phyloP scores from a whole-genome alignment of 2,888 invertebrate genomes.

The Aphidoletes aphidimyza region DNA sequence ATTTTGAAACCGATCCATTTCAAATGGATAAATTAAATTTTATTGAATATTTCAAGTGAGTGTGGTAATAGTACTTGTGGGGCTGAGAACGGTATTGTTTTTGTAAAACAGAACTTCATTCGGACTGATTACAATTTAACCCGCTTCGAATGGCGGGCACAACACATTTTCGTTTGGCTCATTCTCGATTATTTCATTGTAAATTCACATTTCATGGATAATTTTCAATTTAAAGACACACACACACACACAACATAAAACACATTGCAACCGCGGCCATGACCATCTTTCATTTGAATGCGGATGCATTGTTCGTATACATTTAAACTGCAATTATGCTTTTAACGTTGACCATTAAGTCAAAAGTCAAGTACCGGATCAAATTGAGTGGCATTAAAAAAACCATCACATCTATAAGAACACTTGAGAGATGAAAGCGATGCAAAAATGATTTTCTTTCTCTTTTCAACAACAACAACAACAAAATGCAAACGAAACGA shows the following conservation, averaged over 20 bases:
- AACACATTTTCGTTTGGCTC: background rate
- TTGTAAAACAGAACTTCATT: background rate
- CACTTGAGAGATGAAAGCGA: background rate
- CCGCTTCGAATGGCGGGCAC: background rate
- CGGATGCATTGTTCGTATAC: constrained; percentile 11
- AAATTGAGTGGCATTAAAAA: background rate
- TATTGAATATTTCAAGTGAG: background rate
- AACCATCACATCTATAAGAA: background rate
- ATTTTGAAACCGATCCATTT: background rate
- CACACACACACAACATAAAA: background rate
- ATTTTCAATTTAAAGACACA: background rate
- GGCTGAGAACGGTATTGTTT: background rate
- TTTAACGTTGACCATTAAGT: constrained; percentile 38
- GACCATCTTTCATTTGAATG: constrained; percentile 20
- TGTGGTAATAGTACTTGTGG: background rate
- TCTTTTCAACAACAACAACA: no score
- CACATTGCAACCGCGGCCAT: background rate
- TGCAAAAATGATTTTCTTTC: no score
- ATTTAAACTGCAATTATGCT: constrained; percentile 42
- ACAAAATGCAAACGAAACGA: background rate
- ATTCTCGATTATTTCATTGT: background rate
- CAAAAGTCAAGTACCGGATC: constrained; percentile 41
- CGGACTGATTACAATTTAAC: background rate
- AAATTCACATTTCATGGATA: constrained; percentile 17
- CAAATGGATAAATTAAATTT: background rate